Evolutionary conservation across 2,113 vertebrate species (phyloP).

Genomic region (Danio rerio): DNA sequence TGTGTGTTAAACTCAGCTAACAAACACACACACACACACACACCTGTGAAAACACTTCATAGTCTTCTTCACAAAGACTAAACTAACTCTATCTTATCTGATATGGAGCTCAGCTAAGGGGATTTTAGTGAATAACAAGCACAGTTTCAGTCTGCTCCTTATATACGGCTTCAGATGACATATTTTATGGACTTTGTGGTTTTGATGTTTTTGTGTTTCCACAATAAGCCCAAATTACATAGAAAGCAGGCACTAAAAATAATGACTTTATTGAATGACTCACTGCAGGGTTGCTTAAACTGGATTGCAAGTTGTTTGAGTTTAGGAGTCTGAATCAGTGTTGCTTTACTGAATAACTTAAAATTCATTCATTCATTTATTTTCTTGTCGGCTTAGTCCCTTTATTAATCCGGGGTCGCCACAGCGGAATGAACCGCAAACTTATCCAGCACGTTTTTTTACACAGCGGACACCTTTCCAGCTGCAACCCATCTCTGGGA

Average conservation of each 20-base stretch:
- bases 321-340: not conserved
- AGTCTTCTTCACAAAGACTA: too few species aligned
- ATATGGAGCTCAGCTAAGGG: too few species aligned
- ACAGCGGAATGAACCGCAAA: too few species aligned
- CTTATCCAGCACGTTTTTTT: too few species aligned
- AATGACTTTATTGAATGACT: not conserved
- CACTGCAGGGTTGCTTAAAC: not conserved
- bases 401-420: too few species aligned
- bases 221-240: not conserved
- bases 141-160: not conserved
- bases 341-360: not conserved
- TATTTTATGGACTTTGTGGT: not conserved
- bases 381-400: too few species aligned
- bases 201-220: not conserved
- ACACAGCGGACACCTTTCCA: too few species aligned
- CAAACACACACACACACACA: conserved; percentile 3
- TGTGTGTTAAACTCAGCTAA: too few species aligned
- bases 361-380: too few species aligned
- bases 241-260: not conserved
- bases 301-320: not conserved
- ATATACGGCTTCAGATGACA: not conserved
- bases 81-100: too few species aligned
- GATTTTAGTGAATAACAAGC: not conserved
- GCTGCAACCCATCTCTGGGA: too few species aligned
- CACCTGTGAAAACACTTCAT: too few species aligned